phyloP scores from a whole-genome alignment of 2,797 vertebrate species.

The Lacerta agilis region DNA sequence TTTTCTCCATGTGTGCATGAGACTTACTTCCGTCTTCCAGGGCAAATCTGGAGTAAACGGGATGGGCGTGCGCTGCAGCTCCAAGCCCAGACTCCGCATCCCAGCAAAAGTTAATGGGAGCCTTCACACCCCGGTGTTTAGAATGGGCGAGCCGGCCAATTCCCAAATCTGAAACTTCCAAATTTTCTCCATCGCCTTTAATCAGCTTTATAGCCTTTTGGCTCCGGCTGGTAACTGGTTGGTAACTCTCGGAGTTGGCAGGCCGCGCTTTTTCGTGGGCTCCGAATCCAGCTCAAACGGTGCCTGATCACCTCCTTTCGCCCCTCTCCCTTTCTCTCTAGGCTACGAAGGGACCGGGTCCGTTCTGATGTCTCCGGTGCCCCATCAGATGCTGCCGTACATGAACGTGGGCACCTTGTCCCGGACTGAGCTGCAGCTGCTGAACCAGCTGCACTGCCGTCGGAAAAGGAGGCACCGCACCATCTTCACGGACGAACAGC shows the following conservation, averaged over 20 bases:
- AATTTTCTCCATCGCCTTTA: not conserved
- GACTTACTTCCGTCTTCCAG: not conserved
- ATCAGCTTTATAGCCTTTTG: not conserved
- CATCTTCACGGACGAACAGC: constrained; percentile 98
- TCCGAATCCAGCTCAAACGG: not conserved
- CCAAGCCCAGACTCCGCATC: no score
- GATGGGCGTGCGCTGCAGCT: no score
- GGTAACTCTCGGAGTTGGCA: not conserved
- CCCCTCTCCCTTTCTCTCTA: constrained; percentile 64
- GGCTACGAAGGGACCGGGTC: constrained; percentile 92
- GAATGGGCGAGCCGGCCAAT: not conserved
- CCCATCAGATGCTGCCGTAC: constrained; percentile 96
- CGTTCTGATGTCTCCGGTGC: constrained; percentile 92
- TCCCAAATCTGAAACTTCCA: not conserved
- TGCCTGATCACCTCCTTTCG: constrained; percentile 29
- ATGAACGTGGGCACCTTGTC: constrained; percentile 96
- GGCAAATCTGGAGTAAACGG: not conserved
- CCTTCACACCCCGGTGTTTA: no score
- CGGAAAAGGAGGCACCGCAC: constrained; percentile 94
- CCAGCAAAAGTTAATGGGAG: not conserved
- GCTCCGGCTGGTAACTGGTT: no score
- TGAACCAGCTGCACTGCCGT: constrained; percentile 96
- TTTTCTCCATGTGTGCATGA: not conserved
- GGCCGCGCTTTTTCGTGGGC: not conserved
- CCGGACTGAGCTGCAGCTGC: constrained; percentile 93